phyloP scores from a whole-genome alignment of 2,888 invertebrate genomes.

The Apotomis turbidana region DNA sequence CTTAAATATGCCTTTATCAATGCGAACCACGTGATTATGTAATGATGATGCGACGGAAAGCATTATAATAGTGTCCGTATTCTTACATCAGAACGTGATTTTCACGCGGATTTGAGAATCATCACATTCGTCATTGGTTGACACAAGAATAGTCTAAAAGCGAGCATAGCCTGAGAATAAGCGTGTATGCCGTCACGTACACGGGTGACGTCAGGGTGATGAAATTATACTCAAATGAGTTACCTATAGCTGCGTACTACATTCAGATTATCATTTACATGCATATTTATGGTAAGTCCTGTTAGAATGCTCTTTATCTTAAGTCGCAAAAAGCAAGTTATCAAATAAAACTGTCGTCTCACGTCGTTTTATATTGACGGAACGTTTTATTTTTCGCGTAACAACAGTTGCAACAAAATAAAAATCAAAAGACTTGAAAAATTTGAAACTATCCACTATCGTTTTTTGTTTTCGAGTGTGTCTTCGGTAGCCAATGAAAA shows the following conservation, averaged over 20 bases:
- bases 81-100: constrained; percentile 48
- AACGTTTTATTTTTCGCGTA: too few relatives aligned
- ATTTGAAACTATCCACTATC: neutral
- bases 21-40: constrained; percentile 35
- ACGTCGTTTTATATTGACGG: too few relatives aligned
- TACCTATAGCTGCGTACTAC: neutral
- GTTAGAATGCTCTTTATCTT: neutral
- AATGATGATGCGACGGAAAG: constrained; percentile 45
- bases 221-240: constrained; percentile 22
- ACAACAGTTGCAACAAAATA: too few relatives aligned
- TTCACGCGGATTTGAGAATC: constrained; percentile 37
- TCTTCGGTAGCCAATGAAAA: constrained; percentile 16
- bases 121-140: constrained; percentile 38
- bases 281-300: constrained; percentile 10
- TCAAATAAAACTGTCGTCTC: neutral
- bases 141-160: constrained; percentile 28
- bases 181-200: constrained; percentile 34
- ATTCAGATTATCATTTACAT: neutral
- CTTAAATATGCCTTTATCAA: constrained; percentile 19
- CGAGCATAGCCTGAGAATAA: constrained; percentile 15
- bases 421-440: neutral
- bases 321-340: constrained; percentile 3
- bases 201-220: constrained; percentile 32
- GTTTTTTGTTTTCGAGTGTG: constrained; percentile 7
- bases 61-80: constrained; percentile 34